Base-by-base conservation (phyloP, 2,888 invertebrate species). In the Drosophila algonquin region DNA sequence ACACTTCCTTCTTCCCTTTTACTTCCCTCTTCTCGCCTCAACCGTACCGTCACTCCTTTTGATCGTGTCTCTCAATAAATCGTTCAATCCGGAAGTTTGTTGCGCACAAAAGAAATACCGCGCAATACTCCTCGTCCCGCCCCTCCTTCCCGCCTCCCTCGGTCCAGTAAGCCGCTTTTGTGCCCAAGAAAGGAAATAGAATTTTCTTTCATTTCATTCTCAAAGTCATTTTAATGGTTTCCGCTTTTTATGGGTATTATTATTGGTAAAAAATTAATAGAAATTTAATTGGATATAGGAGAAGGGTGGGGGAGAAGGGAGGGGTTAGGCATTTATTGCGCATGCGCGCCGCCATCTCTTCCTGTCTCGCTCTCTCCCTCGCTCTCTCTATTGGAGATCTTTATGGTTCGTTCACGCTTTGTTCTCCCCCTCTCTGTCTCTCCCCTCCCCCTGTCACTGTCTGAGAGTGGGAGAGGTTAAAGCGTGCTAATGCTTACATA, bases 131-230 rank as follows among this genome's bases (percentile, higher is more conserved):
- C 47, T 27, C 27, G 32, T n/a, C 56, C 73, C 51, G 73, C 54
- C 54, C 5, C 40, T 1, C 18, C 18, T 18, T 1, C 18, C 18
- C 18, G 18, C 18, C 2, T 18, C 18, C 18, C 18, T 18, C 18
- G 18, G 18, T 18, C 35, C n/a, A 14, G 40, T 75, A 84, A 87
- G 81, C 89, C 68, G 87, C 85, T 84, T 84, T 84, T 82, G 87
- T 82, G 86, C n/a, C 71, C 73, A 68, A 58, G 81, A 84, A 89
- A 84, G 84, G 89, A 84, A 84, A 81, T 84, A 84, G 77, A 89
- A 79, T 78, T 81, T 61, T 56, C 46, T 59, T 55, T 48, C 51
- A 68, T 45, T 63, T 72, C 1, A 71, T 77, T 75, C 74, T 54
- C 83, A 76, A 63, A 85, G 73, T 54, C 63, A 80, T 82, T 84